These are phyloP conservation scores for Andrena haemorrhoa DNA, from an alignment of 2,888 invertebrate species.

Conservation along the genomic window DNA sequence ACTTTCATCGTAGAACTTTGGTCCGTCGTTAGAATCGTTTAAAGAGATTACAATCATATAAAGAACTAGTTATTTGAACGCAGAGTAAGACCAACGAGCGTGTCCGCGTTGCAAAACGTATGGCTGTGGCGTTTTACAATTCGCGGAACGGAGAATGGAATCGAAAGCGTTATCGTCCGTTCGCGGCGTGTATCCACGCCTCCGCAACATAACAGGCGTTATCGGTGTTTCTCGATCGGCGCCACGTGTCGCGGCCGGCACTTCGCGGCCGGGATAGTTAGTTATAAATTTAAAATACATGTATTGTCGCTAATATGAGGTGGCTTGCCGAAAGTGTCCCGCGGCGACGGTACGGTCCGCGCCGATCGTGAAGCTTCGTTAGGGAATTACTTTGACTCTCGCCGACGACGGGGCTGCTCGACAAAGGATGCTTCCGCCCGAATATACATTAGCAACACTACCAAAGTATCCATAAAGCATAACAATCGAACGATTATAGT, in stretches of 20 bases:
- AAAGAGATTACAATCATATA: conserved; percentile 13
- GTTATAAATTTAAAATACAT: conserved; percentile 27
- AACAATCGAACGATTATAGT: conserved; percentile 41
- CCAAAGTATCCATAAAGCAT: conserved; percentile 39
- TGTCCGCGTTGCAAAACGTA: conserved; percentile 65
- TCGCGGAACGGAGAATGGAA: conserved; percentile 20
- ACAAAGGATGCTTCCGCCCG: not conserved
- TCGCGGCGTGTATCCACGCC: conserved; percentile 6
- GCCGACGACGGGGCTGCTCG: conserved; percentile 23
- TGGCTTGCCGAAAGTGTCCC: conserved; percentile 19
- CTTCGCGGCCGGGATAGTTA: conserved; percentile 3
- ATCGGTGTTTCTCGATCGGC: conserved; percentile 21
- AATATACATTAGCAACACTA: conserved; percentile 48
- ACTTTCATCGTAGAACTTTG: conserved; percentile 34
- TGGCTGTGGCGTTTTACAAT: conserved; percentile 77
- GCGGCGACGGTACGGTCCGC: not conserved
- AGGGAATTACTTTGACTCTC: conserved; percentile 28
- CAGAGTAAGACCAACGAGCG: conserved; percentile 1
- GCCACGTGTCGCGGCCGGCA: conserved; percentile 8
- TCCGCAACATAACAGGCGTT: conserved; percentile 5
- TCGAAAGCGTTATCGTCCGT: conserved; percentile 17
- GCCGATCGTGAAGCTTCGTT: conserved; percentile 22
- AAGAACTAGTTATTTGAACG: conserved; percentile 8
- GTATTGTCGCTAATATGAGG: conserved; percentile 60
- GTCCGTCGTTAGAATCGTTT: conserved; percentile 16